These are phyloP conservation scores for Taeniopygia guttata DNA, from an alignment of 2,797 vertebrate genomes.

Conservation along the genomic window DNA sequence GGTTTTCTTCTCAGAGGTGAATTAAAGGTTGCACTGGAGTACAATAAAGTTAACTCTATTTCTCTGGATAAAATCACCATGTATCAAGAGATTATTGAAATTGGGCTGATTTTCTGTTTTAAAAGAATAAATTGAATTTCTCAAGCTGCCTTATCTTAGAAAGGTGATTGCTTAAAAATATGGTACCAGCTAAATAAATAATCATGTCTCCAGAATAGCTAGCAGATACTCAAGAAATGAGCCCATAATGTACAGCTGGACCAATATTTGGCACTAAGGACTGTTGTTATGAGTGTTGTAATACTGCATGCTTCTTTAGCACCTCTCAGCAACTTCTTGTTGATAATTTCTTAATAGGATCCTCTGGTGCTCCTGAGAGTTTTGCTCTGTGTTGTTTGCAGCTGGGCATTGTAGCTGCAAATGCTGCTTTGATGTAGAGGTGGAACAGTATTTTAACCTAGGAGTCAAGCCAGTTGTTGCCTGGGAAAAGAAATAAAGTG, in stretches of 20 bases:
- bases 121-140: not conserved
- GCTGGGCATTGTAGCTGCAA: not conserved
- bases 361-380: not conserved
- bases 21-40: not conserved
- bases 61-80: not conserved
- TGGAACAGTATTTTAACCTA: not conserved
- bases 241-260: not conserved
- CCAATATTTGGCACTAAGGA: not conserved
- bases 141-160: not conserved
- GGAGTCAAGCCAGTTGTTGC: not conserved
- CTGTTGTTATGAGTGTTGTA: not conserved
- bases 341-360: not conserved
- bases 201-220: not conserved
- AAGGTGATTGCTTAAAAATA: not conserved
- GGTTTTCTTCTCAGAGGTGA: not conserved
- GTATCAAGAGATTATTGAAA: not conserved
- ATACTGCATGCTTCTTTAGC: not conserved
- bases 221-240: not conserved
- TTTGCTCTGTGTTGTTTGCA: not conserved
- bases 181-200: not conserved
- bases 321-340: rapidly evolving
- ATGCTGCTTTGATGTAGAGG: not conserved
- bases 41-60: not conserved
- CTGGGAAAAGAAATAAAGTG: not conserved
- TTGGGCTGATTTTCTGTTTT: not conserved